phyloP scores from a whole-genome alignment of 2,888 invertebrate species.

The Aplocera efformata region DNA sequence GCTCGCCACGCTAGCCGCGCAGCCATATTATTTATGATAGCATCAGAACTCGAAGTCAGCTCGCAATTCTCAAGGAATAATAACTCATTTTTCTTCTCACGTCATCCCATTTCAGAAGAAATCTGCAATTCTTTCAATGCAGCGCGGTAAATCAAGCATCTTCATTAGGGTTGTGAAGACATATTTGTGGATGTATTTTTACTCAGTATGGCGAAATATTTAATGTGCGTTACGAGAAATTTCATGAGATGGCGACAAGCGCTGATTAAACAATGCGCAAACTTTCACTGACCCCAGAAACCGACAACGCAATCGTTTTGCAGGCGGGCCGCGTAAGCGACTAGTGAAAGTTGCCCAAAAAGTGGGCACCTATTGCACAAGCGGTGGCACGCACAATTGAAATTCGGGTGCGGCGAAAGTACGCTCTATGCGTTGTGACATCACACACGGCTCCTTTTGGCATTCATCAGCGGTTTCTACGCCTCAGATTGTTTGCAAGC shows the following conservation, averaged over 20 bases:
- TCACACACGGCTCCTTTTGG: slow-evolving; percentile 39
- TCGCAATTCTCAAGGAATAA: slow-evolving; percentile 77
- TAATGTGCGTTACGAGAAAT: slow-evolving; percentile 7
- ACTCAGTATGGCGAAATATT: slow-evolving; percentile 11
- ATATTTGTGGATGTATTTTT: slow-evolving; percentile 10
- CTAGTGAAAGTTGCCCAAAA: slow-evolving; percentile 77
- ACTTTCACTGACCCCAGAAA: slow-evolving; percentile 74
- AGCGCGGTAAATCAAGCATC: slow-evolving; percentile 1
- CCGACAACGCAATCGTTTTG: slow-evolving; percentile 71
- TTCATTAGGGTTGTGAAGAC: slow-evolving; percentile 3
- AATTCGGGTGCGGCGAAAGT: slow-evolving; percentile 76
- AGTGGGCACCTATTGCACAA: slow-evolving; percentile 71
- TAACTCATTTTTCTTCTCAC: slow-evolving; percentile 79
- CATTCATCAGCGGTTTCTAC: slow-evolving; percentile 33
- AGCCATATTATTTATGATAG: slow-evolving; percentile 79
- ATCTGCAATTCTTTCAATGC: slow-evolving; percentile 17
- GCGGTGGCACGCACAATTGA: slow-evolving; percentile 67
- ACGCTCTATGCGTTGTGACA: slow-evolving; percentile 50
- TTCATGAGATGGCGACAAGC: slow-evolving; percentile 22
- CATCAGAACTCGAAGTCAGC: slow-evolving; percentile 73
- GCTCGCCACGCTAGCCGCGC: slow-evolving; percentile 62
- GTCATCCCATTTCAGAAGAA: slow-evolving; percentile 65
- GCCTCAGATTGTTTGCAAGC: slow-evolving; percentile 11
- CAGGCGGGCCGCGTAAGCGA: slow-evolving; percentile 71
- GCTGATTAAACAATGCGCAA: slow-evolving; percentile 49